Percentiles rank a stretch among this genome's conserved stretches.
These are phyloP conservation scores for Troglohyphantes excavatus DNA, from an alignment of 2,888 invertebrate genomes.

Conservation along the genomic window DNA sequence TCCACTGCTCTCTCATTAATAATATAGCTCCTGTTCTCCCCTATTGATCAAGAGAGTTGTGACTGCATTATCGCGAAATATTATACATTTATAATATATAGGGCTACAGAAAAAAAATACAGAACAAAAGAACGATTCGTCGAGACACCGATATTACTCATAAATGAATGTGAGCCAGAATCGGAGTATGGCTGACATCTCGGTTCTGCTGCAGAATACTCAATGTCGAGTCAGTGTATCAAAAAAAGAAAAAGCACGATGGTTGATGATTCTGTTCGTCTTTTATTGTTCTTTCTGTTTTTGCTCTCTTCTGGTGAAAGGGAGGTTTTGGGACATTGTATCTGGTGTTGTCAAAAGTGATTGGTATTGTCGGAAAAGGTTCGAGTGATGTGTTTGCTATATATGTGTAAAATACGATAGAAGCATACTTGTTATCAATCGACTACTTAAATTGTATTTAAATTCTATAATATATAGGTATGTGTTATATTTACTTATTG, in stretches of 20 bases:
- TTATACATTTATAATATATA: slow-evolving; percentile 3
- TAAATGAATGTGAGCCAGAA: slow-evolving; percentile 44
- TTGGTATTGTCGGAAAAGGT: neutral
- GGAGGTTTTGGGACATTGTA: neutral
- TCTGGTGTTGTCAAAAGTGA: neutral
- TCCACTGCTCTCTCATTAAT: slow-evolving; percentile 48
- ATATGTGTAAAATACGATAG: no score
- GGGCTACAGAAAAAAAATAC: neutral
- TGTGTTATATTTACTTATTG: no score
- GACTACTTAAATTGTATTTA: no score
- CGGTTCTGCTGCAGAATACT: slow-evolving; percentile 1
- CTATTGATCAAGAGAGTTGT: neutral
- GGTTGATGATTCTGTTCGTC: slow-evolving; percentile 34
- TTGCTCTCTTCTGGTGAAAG: neutral
- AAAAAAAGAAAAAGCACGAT: slow-evolving; percentile 30
- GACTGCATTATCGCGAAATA: slow-evolving; percentile 16
- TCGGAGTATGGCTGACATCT: slow-evolving; percentile 9
- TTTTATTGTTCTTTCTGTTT: slow-evolving; percentile 1
- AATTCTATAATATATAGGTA: no score
- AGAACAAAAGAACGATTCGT: slow-evolving; percentile 24
- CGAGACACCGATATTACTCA: slow-evolving; percentile 41
- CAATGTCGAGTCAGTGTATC: slow-evolving; percentile 43
- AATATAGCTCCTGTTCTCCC: slow-evolving; percentile 20
- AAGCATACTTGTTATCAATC: no score
- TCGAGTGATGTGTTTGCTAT: neutral